Conservation (phyloP, 2,797 vertebrate species). For the Eulemur albifrons region DNA sequence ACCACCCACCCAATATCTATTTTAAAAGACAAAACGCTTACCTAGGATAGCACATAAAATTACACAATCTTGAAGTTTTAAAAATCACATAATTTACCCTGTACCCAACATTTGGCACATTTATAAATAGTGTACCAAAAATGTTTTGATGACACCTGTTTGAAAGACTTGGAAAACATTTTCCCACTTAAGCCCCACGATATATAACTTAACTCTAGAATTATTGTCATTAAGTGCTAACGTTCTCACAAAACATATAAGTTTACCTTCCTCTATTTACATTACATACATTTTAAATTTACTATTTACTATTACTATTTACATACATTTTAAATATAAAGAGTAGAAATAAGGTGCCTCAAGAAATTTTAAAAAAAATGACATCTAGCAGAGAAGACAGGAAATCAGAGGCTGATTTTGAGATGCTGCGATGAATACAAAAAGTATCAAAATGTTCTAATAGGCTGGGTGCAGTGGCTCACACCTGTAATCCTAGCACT, state of each 20-base stretch:
- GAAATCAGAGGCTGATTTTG: not conserved
- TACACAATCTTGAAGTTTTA: constrained; percentile 19
- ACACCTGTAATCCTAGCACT: no score
- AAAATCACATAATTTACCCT: not conserved
- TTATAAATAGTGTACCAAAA: constrained; percentile 36
- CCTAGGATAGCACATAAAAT: not conserved
- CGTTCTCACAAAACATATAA: not conserved
- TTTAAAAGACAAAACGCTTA: constrained; percentile 24
- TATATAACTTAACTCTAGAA: not conserved
- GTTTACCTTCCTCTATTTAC: constrained; percentile 13
- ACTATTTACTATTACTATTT: no score
- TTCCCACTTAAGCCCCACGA: not conserved
- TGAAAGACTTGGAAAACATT: constrained; percentile 42
- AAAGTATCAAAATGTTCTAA: constrained; percentile 4
- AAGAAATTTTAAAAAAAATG: constrained; percentile 49
- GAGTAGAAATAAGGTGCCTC: not conserved
- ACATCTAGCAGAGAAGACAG: not conserved
- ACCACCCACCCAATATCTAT: not conserved
- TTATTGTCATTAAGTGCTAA: not conserved
- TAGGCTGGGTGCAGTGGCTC: not conserved
- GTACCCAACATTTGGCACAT: not conserved
- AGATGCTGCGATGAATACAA: not conserved
- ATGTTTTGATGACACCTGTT: not conserved
- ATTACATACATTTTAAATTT: constrained; percentile 10
- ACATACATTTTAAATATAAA: constrained; percentile 11